Conservation (phyloP, 2,113 vertebrate species). For the Natator depressus region DNA sequence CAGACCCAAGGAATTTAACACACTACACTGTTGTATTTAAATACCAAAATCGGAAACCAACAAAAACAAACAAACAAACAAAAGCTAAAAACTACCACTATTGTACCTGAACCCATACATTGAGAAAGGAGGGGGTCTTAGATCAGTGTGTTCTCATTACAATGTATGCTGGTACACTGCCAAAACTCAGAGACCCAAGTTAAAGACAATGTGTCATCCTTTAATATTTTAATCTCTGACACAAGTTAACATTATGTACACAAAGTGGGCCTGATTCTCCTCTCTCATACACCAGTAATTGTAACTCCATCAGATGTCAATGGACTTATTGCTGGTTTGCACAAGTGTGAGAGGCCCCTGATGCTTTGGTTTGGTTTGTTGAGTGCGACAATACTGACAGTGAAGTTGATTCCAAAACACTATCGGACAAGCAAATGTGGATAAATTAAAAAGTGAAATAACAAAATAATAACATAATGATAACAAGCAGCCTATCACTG, state of each 20-base stretch:
- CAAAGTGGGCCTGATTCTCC: neutral
- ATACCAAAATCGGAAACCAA: neutral
- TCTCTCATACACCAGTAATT: neutral
- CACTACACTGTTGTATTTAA: neutral
- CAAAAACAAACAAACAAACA: neutral
- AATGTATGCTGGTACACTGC: neutral
- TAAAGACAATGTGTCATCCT: neutral
- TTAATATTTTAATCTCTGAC: neutral
- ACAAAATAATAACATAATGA: neutral
- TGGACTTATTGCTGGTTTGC: neutral
- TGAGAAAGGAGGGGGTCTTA: neutral
- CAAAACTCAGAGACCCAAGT: neutral
- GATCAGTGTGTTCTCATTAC: neutral
- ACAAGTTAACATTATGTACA: neutral
- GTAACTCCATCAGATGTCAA: neutral
- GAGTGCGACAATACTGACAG: neutral
- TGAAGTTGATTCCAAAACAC: neutral
- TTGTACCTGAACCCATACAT: neutral
- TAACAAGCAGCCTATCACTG: neutral
- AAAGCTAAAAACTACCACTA: neutral
- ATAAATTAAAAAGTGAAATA: neutral
- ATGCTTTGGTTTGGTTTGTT: neutral
- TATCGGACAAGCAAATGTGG: neutral
- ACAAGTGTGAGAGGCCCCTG: neutral
- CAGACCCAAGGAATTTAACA: neutral